Evolutionary conservation across 2,888 invertebrate genomes (phyloP).

Genomic region (Asteroscopus sphinx): DNA sequence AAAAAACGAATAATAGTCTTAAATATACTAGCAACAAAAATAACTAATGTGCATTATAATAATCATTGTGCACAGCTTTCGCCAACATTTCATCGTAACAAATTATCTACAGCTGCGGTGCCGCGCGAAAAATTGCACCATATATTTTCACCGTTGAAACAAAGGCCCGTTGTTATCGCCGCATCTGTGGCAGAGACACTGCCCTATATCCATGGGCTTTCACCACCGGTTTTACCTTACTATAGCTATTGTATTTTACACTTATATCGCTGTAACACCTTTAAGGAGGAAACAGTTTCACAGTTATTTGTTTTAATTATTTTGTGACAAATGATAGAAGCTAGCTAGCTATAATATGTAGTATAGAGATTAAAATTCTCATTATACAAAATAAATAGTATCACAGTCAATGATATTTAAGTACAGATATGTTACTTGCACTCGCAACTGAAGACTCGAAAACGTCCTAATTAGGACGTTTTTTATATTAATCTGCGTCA

Average conservation of each 20-base stretch:
- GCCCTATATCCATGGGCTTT: conserved; percentile 63
- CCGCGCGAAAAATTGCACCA: conserved; percentile 16
- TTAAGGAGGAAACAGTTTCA: conserved; percentile 6
- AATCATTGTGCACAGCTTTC: conserved; percentile 7
- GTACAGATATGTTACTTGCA: too few species aligned
- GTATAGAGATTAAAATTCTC: too few species aligned
- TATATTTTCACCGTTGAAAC: conserved; percentile 56
- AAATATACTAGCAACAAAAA: conserved; percentile 1
- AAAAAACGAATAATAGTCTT: conserved; percentile 2
- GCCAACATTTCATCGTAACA: conserved; percentile 13
- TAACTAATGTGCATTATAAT: conserved; percentile 10
- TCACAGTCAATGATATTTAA: too few species aligned
- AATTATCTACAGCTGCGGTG: conserved; percentile 25
- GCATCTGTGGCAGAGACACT: conserved; percentile 59
- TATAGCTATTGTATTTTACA: conserved; percentile 30
- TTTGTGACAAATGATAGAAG: too few species aligned
- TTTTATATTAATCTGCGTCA: too few species aligned
- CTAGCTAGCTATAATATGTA: too few species aligned
- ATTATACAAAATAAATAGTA: too few species aligned
- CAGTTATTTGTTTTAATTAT: conserved; percentile 25
- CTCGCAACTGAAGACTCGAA: too few species aligned
- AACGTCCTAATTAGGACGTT: too few species aligned
- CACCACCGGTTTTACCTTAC: conserved; percentile 54
- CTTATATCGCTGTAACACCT: conserved; percentile 25
- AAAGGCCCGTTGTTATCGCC: conserved; percentile 67